Percentiles rank a stretch among this genome's conserved stretches.
phyloP scores from a whole-genome alignment of 2,888 invertebrate species.

The Ischnus inquisitorius region DNA sequence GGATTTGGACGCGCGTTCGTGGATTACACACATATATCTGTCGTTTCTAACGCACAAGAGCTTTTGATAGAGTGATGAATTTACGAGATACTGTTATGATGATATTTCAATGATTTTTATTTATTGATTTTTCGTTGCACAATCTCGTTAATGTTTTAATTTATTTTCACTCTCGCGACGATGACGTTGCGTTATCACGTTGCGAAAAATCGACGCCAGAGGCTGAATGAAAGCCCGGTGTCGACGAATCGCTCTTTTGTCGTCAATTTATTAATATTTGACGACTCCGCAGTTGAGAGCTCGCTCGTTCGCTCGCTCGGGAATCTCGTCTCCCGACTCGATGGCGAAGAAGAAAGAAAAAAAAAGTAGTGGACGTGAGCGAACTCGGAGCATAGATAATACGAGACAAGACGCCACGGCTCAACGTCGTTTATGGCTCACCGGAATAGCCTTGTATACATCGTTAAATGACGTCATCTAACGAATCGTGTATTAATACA shows the following conservation, averaged over 20 bases:
- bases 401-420: slow-evolving; percentile 58
- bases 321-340: slow-evolving; percentile 9
- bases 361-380: slow-evolving; percentile 39
- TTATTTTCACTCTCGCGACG: slow-evolving; percentile 25
- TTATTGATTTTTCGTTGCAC: slow-evolving; percentile 27
- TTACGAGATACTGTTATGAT: slow-evolving; percentile 34
- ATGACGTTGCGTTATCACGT: slow-evolving; percentile 21
- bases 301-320: slow-evolving; percentile 14
- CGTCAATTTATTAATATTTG: slow-evolving; percentile 62
- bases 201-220: slow-evolving; percentile 17
- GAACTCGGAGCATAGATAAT: slow-evolving; percentile 32
- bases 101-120: slow-evolving; percentile 36
- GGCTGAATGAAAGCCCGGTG: slow-evolving; percentile 51
- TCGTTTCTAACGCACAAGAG: not conserved
- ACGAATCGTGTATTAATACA: slow-evolving; percentile 78
- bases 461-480: slow-evolving; percentile 80
- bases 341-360: not conserved
- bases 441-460: slow-evolving; percentile 74
- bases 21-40: not conserved
- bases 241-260: slow-evolving; percentile 31
- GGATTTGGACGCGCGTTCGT: slow-evolving; percentile 11
- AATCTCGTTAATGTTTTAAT: slow-evolving; percentile 12
- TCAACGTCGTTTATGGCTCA: slow-evolving; percentile 66
- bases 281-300: slow-evolving; percentile 32
- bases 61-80: slow-evolving; percentile 30